Evolutionary conservation across 2,113 vertebrate genomes (phyloP), one percentile per base, ranked within the genome.

Genomic region (Rhynchopsitta pachyrhyncha): DNA sequence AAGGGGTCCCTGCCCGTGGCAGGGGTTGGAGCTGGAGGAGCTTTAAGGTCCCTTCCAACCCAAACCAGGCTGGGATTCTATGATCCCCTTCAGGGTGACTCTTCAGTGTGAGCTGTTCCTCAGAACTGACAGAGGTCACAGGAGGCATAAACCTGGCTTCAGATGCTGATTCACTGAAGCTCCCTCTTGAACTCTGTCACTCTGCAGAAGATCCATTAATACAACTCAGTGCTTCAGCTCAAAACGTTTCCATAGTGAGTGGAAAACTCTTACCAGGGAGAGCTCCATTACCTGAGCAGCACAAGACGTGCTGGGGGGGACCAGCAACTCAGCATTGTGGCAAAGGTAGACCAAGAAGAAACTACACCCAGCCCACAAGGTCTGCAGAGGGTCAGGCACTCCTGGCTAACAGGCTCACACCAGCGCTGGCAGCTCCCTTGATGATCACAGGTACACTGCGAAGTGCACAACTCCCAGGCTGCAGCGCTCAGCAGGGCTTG

Each of bases 51-150:
- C 33, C 55, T 59, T 59, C 55, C 33, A 57, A n/a, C 20, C 2
- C 33, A 59, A 59, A n/a, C 13, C 13, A n/a, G 55, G 13, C 55
- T 59, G 33, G 55, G 20, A 23, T 59, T 59, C 33, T 59, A 5
- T 15, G 33, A n/a, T n/a, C 33, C 67, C 76, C 50, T 14, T 6
- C 2, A 1, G 83, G 37, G 35, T 0, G 1, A 3, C 44, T 71
- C 39, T 13, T 33, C 1, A 60, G 33, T 0, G 27, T 29, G 28
- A 82, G 24, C 18, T 2, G 0, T 17, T 37, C 86, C 73, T n/a
- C 70, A 70, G 59, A 80, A 53, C 0, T 0, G 11, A 77, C 24
- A 47, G 60, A 29, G 41, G 27, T 22, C 11, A 7, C 0, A 0
- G 52, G 2, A 66, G 17, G 59, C 18, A 79, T 71, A 47, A 88